phyloP scores from a whole-genome alignment of 2,888 invertebrate genomes.

The Aleiodes testaceus region DNA sequence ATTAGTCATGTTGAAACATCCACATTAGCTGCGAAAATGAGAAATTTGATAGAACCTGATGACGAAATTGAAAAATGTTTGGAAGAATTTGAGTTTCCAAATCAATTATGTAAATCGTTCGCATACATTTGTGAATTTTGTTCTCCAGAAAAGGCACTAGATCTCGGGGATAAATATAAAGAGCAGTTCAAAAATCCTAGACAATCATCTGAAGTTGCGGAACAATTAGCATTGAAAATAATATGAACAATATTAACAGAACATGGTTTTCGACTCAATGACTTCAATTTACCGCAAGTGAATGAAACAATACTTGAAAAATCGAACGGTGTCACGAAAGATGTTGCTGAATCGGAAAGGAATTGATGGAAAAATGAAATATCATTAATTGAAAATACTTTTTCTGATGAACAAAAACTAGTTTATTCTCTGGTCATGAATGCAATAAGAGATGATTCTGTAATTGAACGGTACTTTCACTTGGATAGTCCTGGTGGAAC shows the following conservation, averaged over 20 bases:
- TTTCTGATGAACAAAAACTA: background rate
- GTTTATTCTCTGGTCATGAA: background rate
- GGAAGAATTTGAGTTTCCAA: slow-evolving; percentile 39
- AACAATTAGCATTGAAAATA: no score
- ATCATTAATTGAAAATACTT: background rate
- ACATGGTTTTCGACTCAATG: background rate
- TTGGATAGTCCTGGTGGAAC: slow-evolving; percentile 8
- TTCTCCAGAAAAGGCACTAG: no score
- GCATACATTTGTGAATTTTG: no score
- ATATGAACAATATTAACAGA: background rate
- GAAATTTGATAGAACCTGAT: slow-evolving; percentile 38
- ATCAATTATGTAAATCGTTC: slow-evolving; percentile 24
- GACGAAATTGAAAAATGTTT: slow-evolving; percentile 43
- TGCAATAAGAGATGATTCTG: background rate
- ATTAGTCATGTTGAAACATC: background rate
- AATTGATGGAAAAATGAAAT: background rate
- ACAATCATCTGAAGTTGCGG: no score
- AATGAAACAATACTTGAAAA: background rate
- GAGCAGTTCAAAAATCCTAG: no score
- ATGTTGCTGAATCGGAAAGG: background rate
- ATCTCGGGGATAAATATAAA: no score
- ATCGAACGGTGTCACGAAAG: background rate
- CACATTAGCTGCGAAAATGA: slow-evolving; percentile 26
- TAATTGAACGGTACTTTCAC: background rate
- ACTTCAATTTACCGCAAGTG: background rate